Conservation (phyloP, 2,888 invertebrate species). For the Ferdinandea cuprea region DNA sequence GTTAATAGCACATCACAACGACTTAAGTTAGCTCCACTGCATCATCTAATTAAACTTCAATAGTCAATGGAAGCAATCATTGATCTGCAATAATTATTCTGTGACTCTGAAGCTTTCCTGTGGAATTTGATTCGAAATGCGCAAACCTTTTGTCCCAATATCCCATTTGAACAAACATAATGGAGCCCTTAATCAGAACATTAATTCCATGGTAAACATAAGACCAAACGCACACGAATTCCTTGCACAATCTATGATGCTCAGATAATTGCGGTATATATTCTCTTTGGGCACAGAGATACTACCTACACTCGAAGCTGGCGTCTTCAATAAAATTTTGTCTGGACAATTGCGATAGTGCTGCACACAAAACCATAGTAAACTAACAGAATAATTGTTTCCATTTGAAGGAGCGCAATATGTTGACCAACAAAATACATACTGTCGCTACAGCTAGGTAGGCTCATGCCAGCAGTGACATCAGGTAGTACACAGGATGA, state of each 20-base stretch:
- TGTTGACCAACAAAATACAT: slow-evolving; percentile 28
- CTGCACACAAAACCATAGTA: slow-evolving; percentile 4
- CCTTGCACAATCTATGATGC: neutral
- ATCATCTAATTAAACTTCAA: slow-evolving; percentile 18
- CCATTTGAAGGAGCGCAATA: slow-evolving; percentile 46
- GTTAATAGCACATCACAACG: neutral
- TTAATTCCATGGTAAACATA: slow-evolving; percentile 25
- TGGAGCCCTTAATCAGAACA: slow-evolving; percentile 9
- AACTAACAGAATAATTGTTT: slow-evolving; percentile 57
- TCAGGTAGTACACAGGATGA: slow-evolving; percentile 30
- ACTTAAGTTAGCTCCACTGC: neutral
- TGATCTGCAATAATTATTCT: slow-evolving; percentile 23
- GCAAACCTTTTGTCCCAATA: slow-evolving; percentile 7
- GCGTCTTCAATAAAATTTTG: neutral
- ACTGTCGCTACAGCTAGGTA: too few relatives aligned
- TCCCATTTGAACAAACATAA: neutral
- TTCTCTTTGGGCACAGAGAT: neutral
- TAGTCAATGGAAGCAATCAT: neutral
- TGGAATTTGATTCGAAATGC: slow-evolving; percentile 7
- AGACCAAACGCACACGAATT: slow-evolving; percentile 7
- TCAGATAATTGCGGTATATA: slow-evolving; percentile 1
- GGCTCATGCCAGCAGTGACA: slow-evolving; percentile 19
- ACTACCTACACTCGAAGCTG: neutral
- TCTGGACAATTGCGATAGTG: neutral
- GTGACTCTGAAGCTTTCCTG: neutral